These are phyloP conservation scores for Hyposoter dolosus DNA, from an alignment of 2,888 invertebrate genomes.

Conservation along the genomic window DNA sequence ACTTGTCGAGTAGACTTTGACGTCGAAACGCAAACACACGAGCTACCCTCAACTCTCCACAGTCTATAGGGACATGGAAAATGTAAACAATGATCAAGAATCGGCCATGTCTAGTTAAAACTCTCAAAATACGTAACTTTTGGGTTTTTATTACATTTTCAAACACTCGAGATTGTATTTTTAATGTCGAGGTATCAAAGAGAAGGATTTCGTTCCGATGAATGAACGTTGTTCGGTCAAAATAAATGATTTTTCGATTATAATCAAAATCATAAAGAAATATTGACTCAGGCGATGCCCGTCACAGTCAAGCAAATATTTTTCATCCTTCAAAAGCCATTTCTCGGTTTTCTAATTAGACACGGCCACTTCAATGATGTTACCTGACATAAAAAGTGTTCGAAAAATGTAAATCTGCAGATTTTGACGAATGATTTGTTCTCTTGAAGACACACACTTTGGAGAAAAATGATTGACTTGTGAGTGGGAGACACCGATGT, in stretches of 20 bases:
- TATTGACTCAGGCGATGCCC: too few species aligned
- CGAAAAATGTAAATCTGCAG: neutral
- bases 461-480: conserved; percentile 27
- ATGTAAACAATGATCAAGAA: neutral
- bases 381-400: neutral
- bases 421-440: conserved; percentile 1
- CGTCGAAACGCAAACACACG: neutral
- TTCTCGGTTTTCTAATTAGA: neutral
- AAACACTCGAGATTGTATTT: neutral
- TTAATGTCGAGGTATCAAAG: neutral
- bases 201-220: too few species aligned
- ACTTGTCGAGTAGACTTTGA: neutral
- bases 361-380: neutral
- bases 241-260: too few species aligned
- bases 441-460: conserved; percentile 16
- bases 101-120: neutral
- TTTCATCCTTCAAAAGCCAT: neutral
- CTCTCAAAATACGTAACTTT: neutral
- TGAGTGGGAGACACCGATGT: conserved; percentile 61
- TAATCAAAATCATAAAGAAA: too few species aligned
- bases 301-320: too few species aligned
- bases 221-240: too few species aligned
- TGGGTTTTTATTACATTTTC: neutral
- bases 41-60: neutral
- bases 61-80: neutral